phyloP scores from a whole-genome alignment of 1,140 invertebrate genomes.

The Anastrepha obliqua region DNA sequence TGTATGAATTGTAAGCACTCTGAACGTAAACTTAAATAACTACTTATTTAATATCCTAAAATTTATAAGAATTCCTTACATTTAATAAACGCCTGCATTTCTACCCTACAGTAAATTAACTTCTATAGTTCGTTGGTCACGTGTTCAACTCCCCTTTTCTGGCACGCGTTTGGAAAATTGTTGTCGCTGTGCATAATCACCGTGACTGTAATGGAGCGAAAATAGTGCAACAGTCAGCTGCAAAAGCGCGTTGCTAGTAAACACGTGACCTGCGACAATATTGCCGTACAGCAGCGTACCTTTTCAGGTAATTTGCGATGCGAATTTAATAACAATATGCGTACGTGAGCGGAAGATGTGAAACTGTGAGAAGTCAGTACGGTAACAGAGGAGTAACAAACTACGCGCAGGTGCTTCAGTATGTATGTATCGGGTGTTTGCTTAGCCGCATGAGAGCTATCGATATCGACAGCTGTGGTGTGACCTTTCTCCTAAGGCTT shows the following conservation, averaged over 20 bases:
- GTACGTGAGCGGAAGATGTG: slow-evolving; percentile 17
- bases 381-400: too few relatives aligned
- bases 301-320: slow-evolving; percentile 28
- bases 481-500: too few relatives aligned
- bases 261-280: slow-evolving; percentile 38
- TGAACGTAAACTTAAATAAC: too few relatives aligned
- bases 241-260: neutral
- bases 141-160: neutral
- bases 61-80: neutral
- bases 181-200: slow-evolving; percentile 15
- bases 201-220: slow-evolving; percentile 1
- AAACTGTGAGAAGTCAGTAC: neutral
- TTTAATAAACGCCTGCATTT: neutral
- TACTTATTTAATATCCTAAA: too few relatives aligned
- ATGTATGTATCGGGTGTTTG: too few relatives aligned
- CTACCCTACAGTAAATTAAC: neutral
- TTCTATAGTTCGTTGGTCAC: neutral
- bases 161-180: neutral
- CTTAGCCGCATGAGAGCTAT: too few relatives aligned
- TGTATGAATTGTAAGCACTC: too few relatives aligned
- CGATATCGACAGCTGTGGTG: too few relatives aligned
- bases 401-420: too few relatives aligned
- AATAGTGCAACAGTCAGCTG: slow-evolving; percentile 31
- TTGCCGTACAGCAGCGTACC: neutral
- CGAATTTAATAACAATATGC: slow-evolving; percentile 22